Evolutionary conservation across 2,888 invertebrate species (phyloP).

Genomic region (Lomographa bimaculata): DNA sequence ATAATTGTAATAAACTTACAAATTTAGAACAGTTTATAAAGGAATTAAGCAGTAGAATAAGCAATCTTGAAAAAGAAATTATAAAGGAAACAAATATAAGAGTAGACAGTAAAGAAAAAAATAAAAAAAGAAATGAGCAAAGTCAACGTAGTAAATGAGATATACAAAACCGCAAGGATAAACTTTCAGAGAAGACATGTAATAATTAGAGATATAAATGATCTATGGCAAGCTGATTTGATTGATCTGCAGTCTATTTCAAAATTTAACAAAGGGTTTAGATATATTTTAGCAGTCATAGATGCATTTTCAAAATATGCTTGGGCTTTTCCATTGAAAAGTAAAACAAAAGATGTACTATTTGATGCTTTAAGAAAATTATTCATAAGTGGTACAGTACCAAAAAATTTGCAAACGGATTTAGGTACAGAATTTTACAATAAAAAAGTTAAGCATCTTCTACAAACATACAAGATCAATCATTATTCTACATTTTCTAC

Average conservation of each 20-base stretch:
- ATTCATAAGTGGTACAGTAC: not conserved
- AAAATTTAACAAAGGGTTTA: constrained; percentile 3
- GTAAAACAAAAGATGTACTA: constrained; percentile 7
- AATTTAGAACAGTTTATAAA: not conserved
- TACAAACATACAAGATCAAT: not conserved
- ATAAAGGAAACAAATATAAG: too few relatives aligned
- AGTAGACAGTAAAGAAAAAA: not conserved
- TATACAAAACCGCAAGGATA: constrained; percentile 47
- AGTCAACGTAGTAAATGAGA: constrained; percentile 2
- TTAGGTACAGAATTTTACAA: constrained; percentile 5
- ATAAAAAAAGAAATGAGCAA: not conserved
- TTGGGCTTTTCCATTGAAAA: constrained; percentile 7
- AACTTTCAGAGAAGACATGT: constrained; percentile 49
- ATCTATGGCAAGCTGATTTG: constrained; percentile 60
- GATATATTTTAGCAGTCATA: constrained; percentile 8
- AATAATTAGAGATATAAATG: constrained; percentile 48
- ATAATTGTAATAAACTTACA: not conserved
- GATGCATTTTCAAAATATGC: constrained; percentile 18
- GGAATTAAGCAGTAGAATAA: too few relatives aligned
- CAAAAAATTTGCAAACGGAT: constrained; percentile 7
- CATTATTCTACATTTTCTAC: constrained; percentile 10
- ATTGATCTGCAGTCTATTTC: constrained; percentile 31
- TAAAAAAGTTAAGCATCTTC: not conserved
- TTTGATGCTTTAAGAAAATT: not conserved
- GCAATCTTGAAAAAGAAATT: too few relatives aligned